A percentile compares a stretch with the other conserved stretches of the same genome.
Evolutionary conservation across 2,113 vertebrate species (phyloP).

Genomic region (Scolopax mira): DNA sequence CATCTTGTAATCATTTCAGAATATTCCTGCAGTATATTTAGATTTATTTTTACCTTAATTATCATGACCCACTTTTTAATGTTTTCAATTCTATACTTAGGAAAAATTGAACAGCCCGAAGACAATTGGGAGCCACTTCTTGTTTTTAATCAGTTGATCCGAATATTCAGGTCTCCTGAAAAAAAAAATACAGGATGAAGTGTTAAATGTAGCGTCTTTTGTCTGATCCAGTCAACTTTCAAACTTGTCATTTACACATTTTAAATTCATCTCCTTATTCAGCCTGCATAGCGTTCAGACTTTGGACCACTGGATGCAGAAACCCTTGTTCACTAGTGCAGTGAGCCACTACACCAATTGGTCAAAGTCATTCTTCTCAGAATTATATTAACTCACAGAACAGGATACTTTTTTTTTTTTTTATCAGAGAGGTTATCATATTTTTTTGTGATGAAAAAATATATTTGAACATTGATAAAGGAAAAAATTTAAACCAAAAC

Average conservation of each 20-base stretch:
- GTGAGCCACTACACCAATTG: conserved; percentile 59
- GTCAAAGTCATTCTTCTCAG: conserved; percentile 60
- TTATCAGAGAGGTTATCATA: conserved; percentile 18
- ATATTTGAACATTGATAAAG: not conserved
- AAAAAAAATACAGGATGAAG: not conserved
- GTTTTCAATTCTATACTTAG: not conserved
- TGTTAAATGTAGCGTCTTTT: conserved; percentile 55
- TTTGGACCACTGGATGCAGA: conserved; percentile 62
- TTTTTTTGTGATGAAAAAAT: conserved; percentile 25
- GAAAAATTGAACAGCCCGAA: not conserved
- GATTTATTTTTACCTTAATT: not conserved
- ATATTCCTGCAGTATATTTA: not conserved
- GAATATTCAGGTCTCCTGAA: conserved; percentile 62
- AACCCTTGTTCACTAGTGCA: conserved; percentile 62
- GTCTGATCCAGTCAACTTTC: conserved; percentile 56
- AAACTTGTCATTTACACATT: conserved; percentile 61
- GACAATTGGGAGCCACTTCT: not conserved
- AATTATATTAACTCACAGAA: conserved; percentile 58
- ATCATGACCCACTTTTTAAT: not conserved
- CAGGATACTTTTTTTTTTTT: not conserved
- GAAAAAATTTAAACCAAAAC: not conserved
- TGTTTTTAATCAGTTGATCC: too few species aligned
- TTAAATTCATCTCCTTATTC: conserved; percentile 68
- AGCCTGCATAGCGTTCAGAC: conserved; percentile 44
- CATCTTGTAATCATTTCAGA: not conserved